Percentiles rank a stretch among this genome's conserved stretches.
Evolutionary conservation across 2,113 vertebrate genomes (phyloP).

Genomic region (Polypterus senegalus): DNA sequence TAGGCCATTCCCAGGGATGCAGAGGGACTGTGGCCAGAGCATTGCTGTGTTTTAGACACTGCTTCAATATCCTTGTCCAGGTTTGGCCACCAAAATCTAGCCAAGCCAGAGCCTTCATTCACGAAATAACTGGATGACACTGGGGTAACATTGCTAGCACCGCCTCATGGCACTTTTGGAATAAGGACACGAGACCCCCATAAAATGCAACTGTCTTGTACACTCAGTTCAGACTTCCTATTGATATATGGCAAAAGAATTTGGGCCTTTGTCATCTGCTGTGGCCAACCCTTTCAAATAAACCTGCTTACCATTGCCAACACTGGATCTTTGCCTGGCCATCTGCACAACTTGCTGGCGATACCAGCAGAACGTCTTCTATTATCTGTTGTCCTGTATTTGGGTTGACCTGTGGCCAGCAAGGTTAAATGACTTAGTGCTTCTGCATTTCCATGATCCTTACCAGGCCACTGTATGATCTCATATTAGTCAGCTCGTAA

Average conservation of each 20-base stretch:
- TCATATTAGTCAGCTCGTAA: neutral
- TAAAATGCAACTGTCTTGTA: neutral
- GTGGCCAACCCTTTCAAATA: neutral
- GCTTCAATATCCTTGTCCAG: conserved; percentile 14
- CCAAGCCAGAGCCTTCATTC: conserved; percentile 10
- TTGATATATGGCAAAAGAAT: neutral
- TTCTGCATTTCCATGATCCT: neutral
- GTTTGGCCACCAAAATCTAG: conserved; percentile 13
- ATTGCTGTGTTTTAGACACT: neutral
- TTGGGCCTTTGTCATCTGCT: neutral
- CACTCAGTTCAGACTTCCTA: neutral
- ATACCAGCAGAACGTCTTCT: neutral
- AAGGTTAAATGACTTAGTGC: neutral
- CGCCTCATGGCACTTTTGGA: neutral
- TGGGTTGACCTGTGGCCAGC: neutral
- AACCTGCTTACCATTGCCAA: neutral
- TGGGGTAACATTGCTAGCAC: neutral
- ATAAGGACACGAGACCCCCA: neutral
- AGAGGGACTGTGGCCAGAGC: neutral
- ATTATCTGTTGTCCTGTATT: neutral
- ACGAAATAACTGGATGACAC: conserved; percentile 3
- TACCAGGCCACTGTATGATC: neutral
- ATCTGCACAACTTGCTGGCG: neutral
- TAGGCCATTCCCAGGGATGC: neutral
- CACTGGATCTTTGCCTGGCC: neutral